Evolutionary conservation across 1,140 invertebrate species (phyloP).

Genomic region (Magallana ariakensis): DNA sequence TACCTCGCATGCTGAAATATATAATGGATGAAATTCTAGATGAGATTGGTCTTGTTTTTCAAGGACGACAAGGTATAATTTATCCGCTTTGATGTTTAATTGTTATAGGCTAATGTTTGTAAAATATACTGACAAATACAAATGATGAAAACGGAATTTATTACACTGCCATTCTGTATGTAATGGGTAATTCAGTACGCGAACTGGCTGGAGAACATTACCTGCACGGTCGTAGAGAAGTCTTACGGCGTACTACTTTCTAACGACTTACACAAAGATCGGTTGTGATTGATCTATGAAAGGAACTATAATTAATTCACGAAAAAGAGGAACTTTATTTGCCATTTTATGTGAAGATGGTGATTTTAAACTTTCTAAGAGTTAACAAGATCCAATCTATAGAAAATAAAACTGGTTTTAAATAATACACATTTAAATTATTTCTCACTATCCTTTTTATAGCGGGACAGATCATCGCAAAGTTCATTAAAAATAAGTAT

Average conservation of each 20-base stretch:
- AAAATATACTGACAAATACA: too few species aligned
- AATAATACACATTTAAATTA: not conserved
- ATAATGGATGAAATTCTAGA: too few species aligned
- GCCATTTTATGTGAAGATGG: constrained; percentile 3
- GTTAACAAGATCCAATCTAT: not conserved
- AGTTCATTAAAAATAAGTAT: not conserved
- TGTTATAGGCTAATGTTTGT: too few species aligned
- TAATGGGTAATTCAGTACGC: too few species aligned
- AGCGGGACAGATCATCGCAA: not conserved
- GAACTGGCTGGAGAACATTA: not conserved
- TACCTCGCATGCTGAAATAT: too few species aligned
- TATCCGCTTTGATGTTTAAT: too few species aligned
- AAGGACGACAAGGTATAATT: too few species aligned
- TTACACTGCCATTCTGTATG: too few species aligned
- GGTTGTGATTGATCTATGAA: not conserved
- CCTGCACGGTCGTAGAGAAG: not conserved
- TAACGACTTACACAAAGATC: not conserved
- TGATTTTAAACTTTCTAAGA: not conserved
- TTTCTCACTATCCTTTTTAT: not conserved
- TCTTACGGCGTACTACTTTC: not conserved
- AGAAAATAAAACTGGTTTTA: not conserved
- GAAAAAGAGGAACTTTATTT: not conserved
- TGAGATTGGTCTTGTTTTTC: too few species aligned
- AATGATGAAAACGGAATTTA: too few species aligned
- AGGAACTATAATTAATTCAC: not conserved